Evolutionary conservation across 2,113 vertebrate genomes (phyloP), one percentile per base, ranked within the genome.

Genomic region (Halcyon senegalensis): DNA sequence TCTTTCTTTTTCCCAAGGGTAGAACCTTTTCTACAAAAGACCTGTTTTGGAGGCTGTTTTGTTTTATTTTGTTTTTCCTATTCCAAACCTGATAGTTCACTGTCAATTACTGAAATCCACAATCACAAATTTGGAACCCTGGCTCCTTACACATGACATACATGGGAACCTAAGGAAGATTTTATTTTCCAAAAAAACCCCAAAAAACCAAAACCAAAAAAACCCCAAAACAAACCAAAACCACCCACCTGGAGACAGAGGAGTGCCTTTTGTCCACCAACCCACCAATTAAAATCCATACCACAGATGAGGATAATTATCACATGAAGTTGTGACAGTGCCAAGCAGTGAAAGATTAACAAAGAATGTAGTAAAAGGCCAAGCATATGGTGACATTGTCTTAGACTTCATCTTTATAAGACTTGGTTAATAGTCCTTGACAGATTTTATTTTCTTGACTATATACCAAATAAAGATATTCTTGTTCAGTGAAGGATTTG

Each of bases 401-500:
- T 59, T 68, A 50, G 31, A 50, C 13, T 80, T 72, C 15, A 39
- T 35, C 7, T 44, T 63, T 30, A 4, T 76, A 59, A 80, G 28
- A 31, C 31, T 17, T 50, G 12, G 23, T 77, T 76, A 87, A 60
- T 5, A 73, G 35, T 35, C 44, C 33, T 64, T 68, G 20, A 50
- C 7, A 87, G 23, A 23, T 59, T 84, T 78, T 70, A 4, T 48
- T 72, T 84, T 41, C 35, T 72, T 84, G 43, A 35, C 14, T 59
- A 3, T 59, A 7, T 44, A 76, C 7, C 0, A 1, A 8, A 50
- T 44, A 72, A 67, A 80, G 33, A 2, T 5, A 0, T 20, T 79
- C 13, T 66, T 84, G 11, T 35, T 69, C 31, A 64, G 31, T 20
- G 13, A 84, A 55, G 14, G 31, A 84, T 48, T 79, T 83, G 33